Evolutionary conservation across 2,797 vertebrate genomes (phyloP).

Genomic region (Fratercula arctica): DNA sequence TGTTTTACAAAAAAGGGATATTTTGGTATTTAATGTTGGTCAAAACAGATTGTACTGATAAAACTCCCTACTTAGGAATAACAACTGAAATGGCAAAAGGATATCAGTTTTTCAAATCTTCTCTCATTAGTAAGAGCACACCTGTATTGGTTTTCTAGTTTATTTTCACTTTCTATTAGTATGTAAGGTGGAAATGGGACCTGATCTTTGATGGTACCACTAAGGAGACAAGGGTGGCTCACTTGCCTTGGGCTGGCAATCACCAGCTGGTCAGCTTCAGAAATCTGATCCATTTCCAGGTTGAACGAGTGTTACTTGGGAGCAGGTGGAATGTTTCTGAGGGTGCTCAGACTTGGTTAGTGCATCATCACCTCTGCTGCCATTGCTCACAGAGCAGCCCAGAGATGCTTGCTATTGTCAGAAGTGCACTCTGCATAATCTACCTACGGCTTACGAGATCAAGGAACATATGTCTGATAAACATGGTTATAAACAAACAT

Average conservation of each 20-base stretch:
- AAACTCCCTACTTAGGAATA: background rate
- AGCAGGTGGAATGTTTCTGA: background rate
- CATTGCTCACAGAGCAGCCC: background rate
- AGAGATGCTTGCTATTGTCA: fast-evolving
- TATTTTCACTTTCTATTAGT: background rate
- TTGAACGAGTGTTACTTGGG: background rate
- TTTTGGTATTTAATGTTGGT: background rate
- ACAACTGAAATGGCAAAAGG: background rate
- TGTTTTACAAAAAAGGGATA: background rate
- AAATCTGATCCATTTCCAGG: fast-evolving
- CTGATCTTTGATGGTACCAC: background rate
- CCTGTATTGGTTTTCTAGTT: background rate
- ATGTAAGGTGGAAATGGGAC: fast-evolving
- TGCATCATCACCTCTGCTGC: background rate
- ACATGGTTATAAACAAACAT: background rate
- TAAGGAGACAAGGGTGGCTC: background rate
- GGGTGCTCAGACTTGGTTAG: background rate
- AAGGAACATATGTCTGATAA: background rate
- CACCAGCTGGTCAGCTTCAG: background rate
- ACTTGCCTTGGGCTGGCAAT: background rate
- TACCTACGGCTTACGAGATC: background rate
- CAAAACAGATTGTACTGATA: background rate
- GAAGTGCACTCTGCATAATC: background rate
- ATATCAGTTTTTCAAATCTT: background rate
- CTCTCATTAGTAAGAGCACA: background rate